These are phyloP conservation scores for Resseliella maxima DNA, from an alignment of 2,888 invertebrate genomes.

Conservation along the genomic window DNA sequence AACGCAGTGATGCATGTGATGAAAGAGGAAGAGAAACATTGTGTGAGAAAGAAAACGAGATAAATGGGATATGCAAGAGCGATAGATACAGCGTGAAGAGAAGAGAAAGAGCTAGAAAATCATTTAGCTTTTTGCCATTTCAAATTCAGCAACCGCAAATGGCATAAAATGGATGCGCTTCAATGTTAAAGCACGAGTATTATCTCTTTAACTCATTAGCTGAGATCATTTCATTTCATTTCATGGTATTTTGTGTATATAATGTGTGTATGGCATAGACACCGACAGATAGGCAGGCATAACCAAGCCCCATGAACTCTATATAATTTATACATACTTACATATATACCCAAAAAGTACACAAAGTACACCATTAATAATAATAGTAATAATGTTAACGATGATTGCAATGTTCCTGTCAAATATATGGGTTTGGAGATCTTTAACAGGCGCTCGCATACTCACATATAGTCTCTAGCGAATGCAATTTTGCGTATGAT, in stretches of 20 bases:
- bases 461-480: not conserved
- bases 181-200: conserved; percentile 35
- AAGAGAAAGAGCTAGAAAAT: too few species aligned
- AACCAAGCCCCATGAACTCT: not conserved
- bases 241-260: not conserved
- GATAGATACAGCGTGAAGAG: not conserved
- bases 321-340: not conserved
- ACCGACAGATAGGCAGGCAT: not conserved
- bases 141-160: conserved; percentile 45
- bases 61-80: not conserved
- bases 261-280: conserved; percentile 4
- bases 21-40: not conserved
- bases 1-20: too few species aligned
- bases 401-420: conserved; percentile 43
- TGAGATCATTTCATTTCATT: conserved; percentile 33
- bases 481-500: too few species aligned
- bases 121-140: conserved; percentile 32
- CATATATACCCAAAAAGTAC: not conserved
- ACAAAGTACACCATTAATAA: conserved; percentile 5
- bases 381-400: conserved; percentile 53
- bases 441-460: not conserved
- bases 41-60: not conserved
- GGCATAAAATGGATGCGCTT: not conserved
- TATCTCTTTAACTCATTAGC: conserved; percentile 48
- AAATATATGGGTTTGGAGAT: conserved; percentile 36